Base-by-base conservation (phyloP, 2,888 invertebrate genomes). In the Drosophila seclusa region DNA sequence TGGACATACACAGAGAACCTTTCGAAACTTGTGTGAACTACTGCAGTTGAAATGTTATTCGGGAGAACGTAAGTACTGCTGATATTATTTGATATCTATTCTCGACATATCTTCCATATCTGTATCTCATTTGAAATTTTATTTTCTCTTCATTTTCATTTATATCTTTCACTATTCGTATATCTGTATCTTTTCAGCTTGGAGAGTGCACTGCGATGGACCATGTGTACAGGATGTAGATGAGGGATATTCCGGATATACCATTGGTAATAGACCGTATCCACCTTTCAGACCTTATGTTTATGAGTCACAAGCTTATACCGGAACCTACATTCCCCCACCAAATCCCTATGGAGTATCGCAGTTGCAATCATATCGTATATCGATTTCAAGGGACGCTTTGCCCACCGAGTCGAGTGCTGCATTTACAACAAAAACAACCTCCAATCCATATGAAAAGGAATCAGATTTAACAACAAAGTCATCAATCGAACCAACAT, bases 1-100 rank as follows among this genome's bases (percentile, higher is more conserved):
- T 0, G 69, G 21, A 5, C 29, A 40, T 32, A 36, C 40, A 2
- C 54, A 38, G 7, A 32, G 38, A 29, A 80, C 67, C 1, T 79
- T 79, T 36, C 18, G 29, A 11, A 73, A 52, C 16, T 27, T 27
- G 4, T 79, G 79, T 31, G 67, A 70, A n/a, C 10, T 80, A 10
- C 27, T 42, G 16, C 48, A 77, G 31, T 29, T 53, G 7, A 70
- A 40, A 2, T 79, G 80, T 16, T 21, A n/a, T 0, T 16, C 58
- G 2, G n/a, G n/a, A 31, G 55, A 72, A 53, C n/a, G 79, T 79
- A 53, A 73, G 73, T 69, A 16, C 7, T 45, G 16, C 16, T 16
- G 16, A 24, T 45, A 16, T 16, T 45, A 45, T 45, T 45, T 24
- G 8, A 45, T 16, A 45, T 2, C 11, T 21, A 42, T 42, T 42